A percentile compares a stretch with the other conserved stretches of the same genome.
Evolutionary conservation across 2,888 invertebrate genomes (phyloP).

Genomic region (Ferdinandea cuprea): DNA sequence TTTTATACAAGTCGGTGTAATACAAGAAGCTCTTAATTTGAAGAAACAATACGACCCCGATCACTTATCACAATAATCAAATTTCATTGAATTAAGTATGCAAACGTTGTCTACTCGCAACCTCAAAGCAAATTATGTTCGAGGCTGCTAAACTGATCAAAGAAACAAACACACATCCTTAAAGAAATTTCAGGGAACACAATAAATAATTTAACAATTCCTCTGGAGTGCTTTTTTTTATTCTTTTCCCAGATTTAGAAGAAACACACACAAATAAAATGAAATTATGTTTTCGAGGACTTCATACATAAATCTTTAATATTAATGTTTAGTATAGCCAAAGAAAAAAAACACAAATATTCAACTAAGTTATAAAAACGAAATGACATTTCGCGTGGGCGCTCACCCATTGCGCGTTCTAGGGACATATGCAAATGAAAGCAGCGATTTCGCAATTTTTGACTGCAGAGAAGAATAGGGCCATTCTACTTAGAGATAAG

Average conservation of each 20-base stretch:
- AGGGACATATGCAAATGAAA: neutral
- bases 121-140: too few species aligned
- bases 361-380: neutral
- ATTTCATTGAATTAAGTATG: too few species aligned
- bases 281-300: constrained; percentile 27
- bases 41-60: too few species aligned
- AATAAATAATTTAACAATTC: constrained; percentile 10
- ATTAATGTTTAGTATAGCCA: neutral
- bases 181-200: neutral
- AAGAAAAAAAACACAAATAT: neutral
- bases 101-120: too few species aligned
- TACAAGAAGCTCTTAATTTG: too few species aligned
- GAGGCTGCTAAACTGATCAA: too few species aligned
- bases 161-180: neutral
- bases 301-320: constrained; percentile 1
- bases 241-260: constrained; percentile 4
- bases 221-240: neutral
- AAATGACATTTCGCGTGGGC: constrained; percentile 10
- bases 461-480: neutral
- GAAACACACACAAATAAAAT: neutral
- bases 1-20: too few species aligned
- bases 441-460: constrained; percentile 12
- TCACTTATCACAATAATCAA: too few species aligned
- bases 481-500: constrained; percentile 6
- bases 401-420: neutral